Evolutionary conservation across 2,113 vertebrate genomes (phyloP).

Genomic region (Rhipidura dahli): DNA sequence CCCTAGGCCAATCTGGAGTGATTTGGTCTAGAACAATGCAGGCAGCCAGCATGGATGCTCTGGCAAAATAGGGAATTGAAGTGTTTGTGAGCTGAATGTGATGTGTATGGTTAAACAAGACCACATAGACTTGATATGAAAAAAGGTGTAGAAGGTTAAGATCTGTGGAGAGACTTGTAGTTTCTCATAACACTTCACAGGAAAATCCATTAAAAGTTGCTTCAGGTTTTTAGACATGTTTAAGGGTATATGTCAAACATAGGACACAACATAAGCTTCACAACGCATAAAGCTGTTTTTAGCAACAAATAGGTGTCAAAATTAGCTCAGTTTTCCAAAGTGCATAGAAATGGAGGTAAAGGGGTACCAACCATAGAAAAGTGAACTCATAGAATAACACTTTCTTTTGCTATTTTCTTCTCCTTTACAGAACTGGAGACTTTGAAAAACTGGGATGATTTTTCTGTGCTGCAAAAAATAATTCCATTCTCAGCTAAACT

Average conservation of each 20-base stretch:
- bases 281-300: background rate
- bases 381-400: background rate
- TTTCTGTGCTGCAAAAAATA: background rate
- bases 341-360: background rate
- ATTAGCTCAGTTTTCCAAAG: background rate
- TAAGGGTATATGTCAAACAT: background rate
- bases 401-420: background rate
- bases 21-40: background rate
- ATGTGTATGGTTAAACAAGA: background rate
- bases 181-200: background rate
- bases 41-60: background rate
- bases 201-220: background rate
- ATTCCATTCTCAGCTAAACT: background rate
- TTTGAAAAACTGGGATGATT: background rate
- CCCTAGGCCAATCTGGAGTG: background rate
- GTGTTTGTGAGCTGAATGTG: background rate
- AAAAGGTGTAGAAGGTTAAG: background rate
- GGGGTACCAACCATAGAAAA: background rate
- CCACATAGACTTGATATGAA: accelerated
- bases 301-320: background rate
- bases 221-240: background rate
- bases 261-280: background rate
- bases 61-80: background rate
- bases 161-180: background rate
- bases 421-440: background rate